phyloP scores from a whole-genome alignment of 2,888 invertebrate genomes.

The Rhagonycha fulva region DNA sequence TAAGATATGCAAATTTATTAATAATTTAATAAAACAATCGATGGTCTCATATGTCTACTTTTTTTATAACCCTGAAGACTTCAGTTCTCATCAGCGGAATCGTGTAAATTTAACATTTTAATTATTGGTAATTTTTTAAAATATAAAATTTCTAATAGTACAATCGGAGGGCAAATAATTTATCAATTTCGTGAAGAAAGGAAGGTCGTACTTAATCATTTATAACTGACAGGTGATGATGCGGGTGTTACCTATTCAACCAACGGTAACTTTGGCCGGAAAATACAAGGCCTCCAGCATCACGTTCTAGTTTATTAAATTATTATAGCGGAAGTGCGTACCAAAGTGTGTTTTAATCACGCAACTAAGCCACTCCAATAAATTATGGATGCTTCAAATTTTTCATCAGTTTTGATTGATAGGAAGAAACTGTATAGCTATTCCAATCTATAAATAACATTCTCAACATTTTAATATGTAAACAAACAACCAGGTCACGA shows the following conservation, averaged over 20 bases:
- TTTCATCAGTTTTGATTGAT: neutral
- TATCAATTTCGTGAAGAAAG: constrained; percentile 7
- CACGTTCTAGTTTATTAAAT: constrained; percentile 13
- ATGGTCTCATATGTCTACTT: neutral
- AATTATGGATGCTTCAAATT: neutral
- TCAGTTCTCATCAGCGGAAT: neutral
- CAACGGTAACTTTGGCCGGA: constrained; percentile 1
- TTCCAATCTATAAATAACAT: neutral
- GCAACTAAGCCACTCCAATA: neutral
- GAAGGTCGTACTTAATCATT: constrained; percentile 19
- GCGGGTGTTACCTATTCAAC: constrained; percentile 9
- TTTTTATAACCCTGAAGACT: neutral
- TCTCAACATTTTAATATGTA: neutral
- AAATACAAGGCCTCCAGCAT: constrained; percentile 12
- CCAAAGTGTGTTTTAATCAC: constrained; percentile 5
- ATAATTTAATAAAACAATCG: neutral
- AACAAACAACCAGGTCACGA: neutral
- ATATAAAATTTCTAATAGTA: neutral
- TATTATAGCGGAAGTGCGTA: constrained; percentile 17
- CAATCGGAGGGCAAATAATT: neutral
- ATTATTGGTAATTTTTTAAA: neutral
- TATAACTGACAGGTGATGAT: constrained; percentile 14
- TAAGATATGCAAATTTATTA: neutral
- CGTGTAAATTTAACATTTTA: neutral
- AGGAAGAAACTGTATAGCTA: neutral